Conservation (phyloP, 2,888 invertebrate species). For the Listrodromus nycthemerus region DNA sequence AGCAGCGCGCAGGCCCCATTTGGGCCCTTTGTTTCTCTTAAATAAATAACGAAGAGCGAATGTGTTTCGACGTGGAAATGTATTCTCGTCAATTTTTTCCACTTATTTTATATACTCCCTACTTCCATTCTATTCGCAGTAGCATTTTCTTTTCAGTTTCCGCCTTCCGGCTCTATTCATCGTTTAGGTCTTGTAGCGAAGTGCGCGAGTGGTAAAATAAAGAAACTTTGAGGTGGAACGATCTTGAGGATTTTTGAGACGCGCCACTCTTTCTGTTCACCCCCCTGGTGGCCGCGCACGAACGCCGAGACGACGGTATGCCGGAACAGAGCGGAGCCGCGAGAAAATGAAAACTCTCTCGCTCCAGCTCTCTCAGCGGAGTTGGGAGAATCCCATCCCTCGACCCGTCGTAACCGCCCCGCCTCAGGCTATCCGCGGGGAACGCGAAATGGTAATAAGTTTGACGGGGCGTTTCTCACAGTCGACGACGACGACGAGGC, state of each 20-base stretch:
- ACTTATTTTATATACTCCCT: slow-evolving; percentile 16
- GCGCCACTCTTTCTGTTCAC: not conserved
- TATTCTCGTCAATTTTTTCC: slow-evolving; percentile 44
- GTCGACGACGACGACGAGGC: slow-evolving; percentile 34
- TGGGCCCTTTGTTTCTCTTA: slow-evolving; percentile 18
- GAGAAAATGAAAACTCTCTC: slow-evolving; percentile 50
- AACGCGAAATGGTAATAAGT: slow-evolving; percentile 59
- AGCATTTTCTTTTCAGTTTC: slow-evolving; percentile 16
- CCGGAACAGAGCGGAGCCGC: slow-evolving; percentile 17
- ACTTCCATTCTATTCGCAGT: slow-evolving; percentile 11
- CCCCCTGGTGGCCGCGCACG: slow-evolving; percentile 32
- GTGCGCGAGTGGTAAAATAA: slow-evolving; percentile 39
- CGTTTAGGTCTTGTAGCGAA: slow-evolving; percentile 42
- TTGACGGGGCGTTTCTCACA: slow-evolving; percentile 53
- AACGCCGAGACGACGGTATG: slow-evolving; percentile 35
- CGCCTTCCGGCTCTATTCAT: slow-evolving; percentile 25
- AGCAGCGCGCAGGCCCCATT: slow-evolving; percentile 18
- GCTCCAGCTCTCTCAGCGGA: not conserved
- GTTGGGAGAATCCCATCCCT: slow-evolving; percentile 42
- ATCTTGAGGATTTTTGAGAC: slow-evolving; percentile 48
- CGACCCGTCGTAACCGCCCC: slow-evolving; percentile 39
- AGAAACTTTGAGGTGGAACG: slow-evolving; percentile 40
- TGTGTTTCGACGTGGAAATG: slow-evolving; percentile 36
- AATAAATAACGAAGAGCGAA: slow-evolving; percentile 59
- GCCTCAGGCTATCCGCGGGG: slow-evolving; percentile 26